Base-by-base conservation (phyloP, 2,888 invertebrate genomes). In the Ectemnius cavifrons region DNA sequence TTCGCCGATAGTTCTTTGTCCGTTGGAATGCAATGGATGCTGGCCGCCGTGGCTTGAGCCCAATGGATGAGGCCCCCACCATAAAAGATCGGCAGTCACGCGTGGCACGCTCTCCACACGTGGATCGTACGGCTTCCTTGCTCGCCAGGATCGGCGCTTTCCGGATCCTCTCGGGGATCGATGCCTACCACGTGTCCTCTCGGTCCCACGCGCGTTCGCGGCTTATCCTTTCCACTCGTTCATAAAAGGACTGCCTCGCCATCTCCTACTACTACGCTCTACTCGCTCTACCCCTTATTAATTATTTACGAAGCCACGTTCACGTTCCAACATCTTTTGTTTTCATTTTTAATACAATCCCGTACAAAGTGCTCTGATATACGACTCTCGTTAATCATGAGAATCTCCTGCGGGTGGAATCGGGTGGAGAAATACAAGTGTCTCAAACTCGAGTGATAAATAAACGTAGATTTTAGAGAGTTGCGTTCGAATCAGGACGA, bases 81-180 rank as follows among this genome's bases (percentile, higher is more conserved):
- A 67, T 37, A n/a, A 56, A 70, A 67, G 71, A 62, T 27, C 63
- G 69, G 75, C 78, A 84, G 86, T 88, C 90, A 87, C 89, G 89
- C 88, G 88, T 87, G 89, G 90, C 90, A 90, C 90, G 89, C 87
- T 90, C 86, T 86, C 82, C 87, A 87, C 90, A 87, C 89, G 90
- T 88, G 89, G 87, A 86, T 84, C 86, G 85, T 85, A 84, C 86
- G 85, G 84, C 82, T 72, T 77, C 76, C 74, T 59, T 37, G 37
- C 71, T 80, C 86, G 81, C 58, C 60, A 64, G 47, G 66, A 79
- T 86, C 89, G 89, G 82, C 61, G 71, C 62, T 74, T 71, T 75
- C 81, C 89, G 89, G 81, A 52, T 52, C 58, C 37, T 37, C 71
- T 84, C 88, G 87, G 78, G 85, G 86, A 82, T 82, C 84, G 87